Conservation (phyloP, 2,888 invertebrate species). For the Callyntrura guangdongensis region DNA sequence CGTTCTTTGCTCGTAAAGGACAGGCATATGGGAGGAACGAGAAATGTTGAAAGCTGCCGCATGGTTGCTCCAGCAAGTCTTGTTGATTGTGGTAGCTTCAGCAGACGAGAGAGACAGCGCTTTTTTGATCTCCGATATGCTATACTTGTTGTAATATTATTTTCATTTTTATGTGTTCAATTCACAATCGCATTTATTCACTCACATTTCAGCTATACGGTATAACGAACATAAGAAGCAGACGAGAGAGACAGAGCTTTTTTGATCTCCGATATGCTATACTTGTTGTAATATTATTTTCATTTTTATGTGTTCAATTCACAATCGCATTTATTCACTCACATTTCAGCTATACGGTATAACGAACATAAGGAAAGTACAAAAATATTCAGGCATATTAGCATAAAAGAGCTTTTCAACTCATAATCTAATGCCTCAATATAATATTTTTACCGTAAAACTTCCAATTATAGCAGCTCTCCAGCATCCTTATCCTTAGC, state of each 20-base stretch:
- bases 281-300: not conserved
- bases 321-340: too few species aligned
- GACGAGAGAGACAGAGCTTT: not conserved
- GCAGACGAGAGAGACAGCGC: not conserved
- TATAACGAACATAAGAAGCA: too few species aligned
- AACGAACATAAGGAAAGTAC: too few species aligned
- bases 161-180: conserved; percentile 5
- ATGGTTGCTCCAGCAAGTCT: conserved; percentile 71
- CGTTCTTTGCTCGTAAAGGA: conserved; percentile 23
- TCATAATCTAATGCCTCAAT: too few species aligned
- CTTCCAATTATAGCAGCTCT: too few species aligned
- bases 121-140: not conserved
- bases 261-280: too few species aligned
- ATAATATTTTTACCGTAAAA: too few species aligned
- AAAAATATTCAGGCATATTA: too few species aligned
- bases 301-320: conserved; percentile 7
- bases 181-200: not conserved
- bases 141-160: not conserved
- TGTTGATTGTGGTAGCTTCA: not conserved
- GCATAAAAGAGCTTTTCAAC: too few species aligned
- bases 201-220: too few species aligned
- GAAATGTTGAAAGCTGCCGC: conserved; percentile 26
- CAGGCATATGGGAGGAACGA: conserved; percentile 21
- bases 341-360: too few species aligned
- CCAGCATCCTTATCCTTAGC: too few species aligned